Base-by-base conservation (phyloP, 2,113 vertebrate genomes). In the Pyrgilauda ruficollis region DNA sequence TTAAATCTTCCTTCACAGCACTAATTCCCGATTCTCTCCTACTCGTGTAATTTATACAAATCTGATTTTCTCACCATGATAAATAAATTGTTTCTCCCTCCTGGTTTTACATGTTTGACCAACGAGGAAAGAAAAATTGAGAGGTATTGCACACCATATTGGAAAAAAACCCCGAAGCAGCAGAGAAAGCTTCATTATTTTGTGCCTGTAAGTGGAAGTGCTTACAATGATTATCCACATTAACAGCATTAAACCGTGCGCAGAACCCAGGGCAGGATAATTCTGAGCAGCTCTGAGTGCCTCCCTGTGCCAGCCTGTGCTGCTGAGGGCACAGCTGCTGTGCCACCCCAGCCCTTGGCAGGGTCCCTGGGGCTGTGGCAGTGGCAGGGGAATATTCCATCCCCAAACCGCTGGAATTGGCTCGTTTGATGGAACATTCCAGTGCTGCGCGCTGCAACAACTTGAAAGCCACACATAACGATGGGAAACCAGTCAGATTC, bases 181-280 rank as follows among this genome's bases (percentile, higher is more conserved):
- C 26, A 81, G 53, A 82, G 39, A 35, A 81, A 68, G 13, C 26
- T 39, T 56, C 28, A 27, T 90, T 83, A n/a, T 82, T 64, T 23
- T 22, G 4, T 87, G 47, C 5, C 59, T 16, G 1, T 58, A 33
- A 82, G 62, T 50, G 83, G 75, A 14, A 58, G 64, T 72, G 47
- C 55, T 61, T 37, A 9, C 31, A 39, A 33, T 87, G 70, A 31
- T 30, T 33, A 50, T 21, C 62, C 27, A 5, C 28, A 66, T n/a
- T 7, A 28, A 26, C 22, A 35, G 47, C 44, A 35, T 24, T 35
- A 59, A 75, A 39, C 17, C 0, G 0, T n/a, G 37, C n/a, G 3
- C 23, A 69, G 77, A 41, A 21, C 7, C 33, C 76, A 14, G n/a
- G n/a, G 19, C n/a, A 87, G 10, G 83, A 13, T 15, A 33, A 59